Base-by-base conservation (phyloP, 2,113 vertebrate genomes). In the Conger conger region DNA sequence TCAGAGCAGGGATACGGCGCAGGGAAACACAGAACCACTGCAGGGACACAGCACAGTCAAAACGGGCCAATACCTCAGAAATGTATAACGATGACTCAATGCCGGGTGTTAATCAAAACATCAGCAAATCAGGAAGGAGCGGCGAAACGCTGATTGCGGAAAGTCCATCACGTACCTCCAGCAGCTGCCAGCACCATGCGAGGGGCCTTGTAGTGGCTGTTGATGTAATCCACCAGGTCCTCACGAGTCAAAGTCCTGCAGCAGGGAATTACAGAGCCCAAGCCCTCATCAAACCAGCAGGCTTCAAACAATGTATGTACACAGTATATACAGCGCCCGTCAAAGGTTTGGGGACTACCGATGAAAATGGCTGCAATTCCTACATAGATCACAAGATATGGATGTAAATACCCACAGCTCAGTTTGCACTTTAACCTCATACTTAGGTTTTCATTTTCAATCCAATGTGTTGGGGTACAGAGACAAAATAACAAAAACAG, bases 121-220 rank as follows among this genome's bases (percentile, higher is more conserved):
- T 57, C 54, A 68, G 20, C 20, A 86, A 80, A 17, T 1, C 38
- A 79, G 36, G 13, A 11, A 6, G 18, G 53, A 27, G 13, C 36
- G 42, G 23, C 42, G 11, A 13, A 42, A 37, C 35, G 36, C 40
- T 30, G 8, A 30, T n/a, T 3, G 16, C 7, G 9, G 11, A 73
- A 73, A 63, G n/a, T n/a, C 23, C n/a, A 8, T 73, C 11, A 79
- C 89, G 63, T 85, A 97, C 98, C 98, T 94, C 98, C 98, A 87
- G 98, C 97, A 53, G 97, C 97, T 86, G 97, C 95, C 84, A 99
- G 93, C 78, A 99, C 97, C 96, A 99, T 99, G 82, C 97, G 96
- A 79, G 98, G 97, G 80, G 97, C 97, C 91, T 97, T 99, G 93
- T 95, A 97, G 86, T 99, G 96, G 89, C 86, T 94, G 89, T 88